Conservation (phyloP, 2,797 vertebrate genomes). For the Sebastes trivittatus region DNA sequence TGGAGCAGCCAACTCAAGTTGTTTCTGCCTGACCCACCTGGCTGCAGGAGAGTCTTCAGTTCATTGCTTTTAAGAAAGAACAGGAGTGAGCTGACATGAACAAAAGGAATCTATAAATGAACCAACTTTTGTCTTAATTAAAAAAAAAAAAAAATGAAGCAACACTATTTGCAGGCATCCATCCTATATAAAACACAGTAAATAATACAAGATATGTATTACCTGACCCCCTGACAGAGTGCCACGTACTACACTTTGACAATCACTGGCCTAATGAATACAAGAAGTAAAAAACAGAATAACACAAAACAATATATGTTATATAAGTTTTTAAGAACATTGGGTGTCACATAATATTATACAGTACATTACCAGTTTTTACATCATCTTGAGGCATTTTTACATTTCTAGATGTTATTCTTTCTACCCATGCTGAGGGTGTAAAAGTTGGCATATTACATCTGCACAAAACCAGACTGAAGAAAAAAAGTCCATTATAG, state of each 20-base stretch:
- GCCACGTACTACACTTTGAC: too few relatives aligned
- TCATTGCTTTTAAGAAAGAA: not conserved
- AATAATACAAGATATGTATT: not conserved
- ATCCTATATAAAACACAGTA: not conserved
- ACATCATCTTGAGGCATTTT: too few relatives aligned
- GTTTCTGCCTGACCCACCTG: not conserved
- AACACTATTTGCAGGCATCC: not conserved
- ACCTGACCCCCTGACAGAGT: too few relatives aligned
- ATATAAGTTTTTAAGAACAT: not conserved
- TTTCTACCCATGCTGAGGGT: too few relatives aligned
- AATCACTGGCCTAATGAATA: too few relatives aligned
- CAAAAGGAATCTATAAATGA: not conserved
- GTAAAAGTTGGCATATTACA: too few relatives aligned
- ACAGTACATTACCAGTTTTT: too few relatives aligned
- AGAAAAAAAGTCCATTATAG: not conserved
- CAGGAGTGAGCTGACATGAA: too few relatives aligned
- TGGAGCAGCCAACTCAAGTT: not conserved
- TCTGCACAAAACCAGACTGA: not conserved
- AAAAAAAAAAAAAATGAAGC: not conserved
- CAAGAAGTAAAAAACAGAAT: not conserved
- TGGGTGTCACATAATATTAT: not conserved
- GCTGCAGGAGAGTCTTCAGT: not conserved
- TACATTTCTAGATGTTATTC: too few relatives aligned
- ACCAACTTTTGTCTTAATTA: not conserved
- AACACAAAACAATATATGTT: too few relatives aligned